Evolutionary conservation across 2,888 invertebrate species (phyloP), one percentile per base, ranked within the genome.

Genomic region (Athrips mouffetella): DNA sequence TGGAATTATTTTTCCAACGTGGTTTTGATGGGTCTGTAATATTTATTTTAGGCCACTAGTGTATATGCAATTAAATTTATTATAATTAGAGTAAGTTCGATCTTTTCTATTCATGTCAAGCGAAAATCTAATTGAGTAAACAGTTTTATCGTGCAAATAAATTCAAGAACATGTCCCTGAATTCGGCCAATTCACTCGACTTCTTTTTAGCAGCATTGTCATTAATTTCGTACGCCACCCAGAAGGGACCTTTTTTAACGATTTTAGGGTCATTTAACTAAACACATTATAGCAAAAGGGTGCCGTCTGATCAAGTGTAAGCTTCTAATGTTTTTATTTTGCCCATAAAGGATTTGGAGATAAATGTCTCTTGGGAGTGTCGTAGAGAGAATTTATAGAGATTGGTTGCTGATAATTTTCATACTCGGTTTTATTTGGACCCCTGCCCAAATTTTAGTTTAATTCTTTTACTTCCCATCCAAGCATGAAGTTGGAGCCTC

Each of bases 281-380:
- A 81, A 74, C 69, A 72, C 76, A 76, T 80, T 79, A 78, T 63
- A 62, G 50, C 63, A 63, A 76, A 78, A 80, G 84, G 83, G 83
- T 76, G 76, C 67, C 63, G 71, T 65, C 79, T 73, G 80, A 85
- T 87, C 84, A 79, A 85, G 76, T 82, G 84, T 74, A 73, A 78
- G 73, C 68, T 68, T 74, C 72, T 79, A 79, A 84, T 84, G 87
- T 82, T 82, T 84, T 81, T 79, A 80, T 82, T 80, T 73, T 69
- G 60, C 52, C 70, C 64, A 63, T n/a, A n/a, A n/a, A n/a, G n/a
- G n/a, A n/a, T 68, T 68, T 55, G 51, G 56, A 54, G 56, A 51
- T 52, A 37, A 35, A 60, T 63, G 60, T 57, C 57, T 62, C 55
- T 59, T 44, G 57, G 59, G 55, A 55, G 58, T 39, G 8, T 5